These are phyloP conservation scores for Trogon surrucura DNA, from an alignment of 2,113 vertebrate genomes.

Conservation along the genomic window DNA sequence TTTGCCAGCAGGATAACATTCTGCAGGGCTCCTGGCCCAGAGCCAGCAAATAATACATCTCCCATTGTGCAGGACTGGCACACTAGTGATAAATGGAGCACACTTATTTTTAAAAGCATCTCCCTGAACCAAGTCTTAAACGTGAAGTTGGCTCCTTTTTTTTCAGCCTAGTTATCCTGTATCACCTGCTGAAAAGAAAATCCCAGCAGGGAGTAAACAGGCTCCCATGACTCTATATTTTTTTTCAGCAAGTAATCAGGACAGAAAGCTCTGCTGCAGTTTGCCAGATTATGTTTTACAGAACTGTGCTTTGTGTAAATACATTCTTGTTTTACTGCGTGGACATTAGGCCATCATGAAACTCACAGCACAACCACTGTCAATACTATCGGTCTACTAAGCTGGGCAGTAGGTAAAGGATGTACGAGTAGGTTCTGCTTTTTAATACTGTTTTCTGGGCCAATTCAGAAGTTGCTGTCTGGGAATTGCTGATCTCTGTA, in stretches of 20 bases:
- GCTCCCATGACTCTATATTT: background rate
- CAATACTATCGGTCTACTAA: background rate
- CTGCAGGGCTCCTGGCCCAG: background rate
- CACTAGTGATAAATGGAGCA: background rate
- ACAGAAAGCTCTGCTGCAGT: background rate
- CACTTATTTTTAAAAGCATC: background rate
- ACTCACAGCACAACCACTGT: background rate
- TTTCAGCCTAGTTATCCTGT: background rate
- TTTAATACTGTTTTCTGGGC: background rate
- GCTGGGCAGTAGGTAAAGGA: background rate
- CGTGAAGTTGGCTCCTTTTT: background rate
- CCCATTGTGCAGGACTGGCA: background rate
- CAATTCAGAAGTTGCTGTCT: background rate
- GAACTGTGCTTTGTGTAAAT: background rate
- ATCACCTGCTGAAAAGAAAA: background rate
- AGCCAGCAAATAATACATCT: background rate
- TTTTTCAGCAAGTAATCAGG: background rate
- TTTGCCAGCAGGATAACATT: background rate
- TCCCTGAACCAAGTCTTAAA: background rate
- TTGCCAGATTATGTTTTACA: background rate
- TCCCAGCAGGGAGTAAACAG: background rate
- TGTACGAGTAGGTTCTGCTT: background rate
- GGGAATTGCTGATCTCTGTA: constrained; percentile 42
- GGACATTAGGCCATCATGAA: background rate
- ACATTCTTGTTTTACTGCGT: background rate